These are phyloP conservation scores for Muscicapa adusta DNA, from an alignment of 2,113 vertebrate genomes.

Conservation along the genomic window DNA sequence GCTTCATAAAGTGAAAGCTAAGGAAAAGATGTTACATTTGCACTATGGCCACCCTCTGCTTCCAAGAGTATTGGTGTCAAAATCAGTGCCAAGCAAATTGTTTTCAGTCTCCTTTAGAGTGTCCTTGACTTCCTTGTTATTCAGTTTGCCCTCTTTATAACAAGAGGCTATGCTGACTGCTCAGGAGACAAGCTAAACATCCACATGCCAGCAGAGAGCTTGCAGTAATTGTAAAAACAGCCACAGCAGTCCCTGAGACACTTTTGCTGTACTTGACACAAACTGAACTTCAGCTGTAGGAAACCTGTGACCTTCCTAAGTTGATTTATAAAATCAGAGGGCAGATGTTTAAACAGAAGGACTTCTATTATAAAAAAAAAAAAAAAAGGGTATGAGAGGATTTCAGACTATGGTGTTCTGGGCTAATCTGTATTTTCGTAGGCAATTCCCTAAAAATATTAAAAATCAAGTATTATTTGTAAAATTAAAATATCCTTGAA, in stretches of 20 bases:
- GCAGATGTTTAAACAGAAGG: neutral
- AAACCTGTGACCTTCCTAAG: neutral
- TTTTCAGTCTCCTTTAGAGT: neutral
- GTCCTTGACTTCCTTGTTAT: neutral
- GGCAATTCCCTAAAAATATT: neutral
- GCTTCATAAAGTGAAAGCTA: neutral
- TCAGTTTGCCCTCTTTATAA: neutral
- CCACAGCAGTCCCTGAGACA: neutral
- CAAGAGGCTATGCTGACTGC: neutral
- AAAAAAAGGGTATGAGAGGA: neutral
- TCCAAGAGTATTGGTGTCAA: neutral
- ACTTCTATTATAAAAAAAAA: neutral
- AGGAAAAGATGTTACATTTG: neutral
- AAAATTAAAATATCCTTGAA: neutral
- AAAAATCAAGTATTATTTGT: neutral
- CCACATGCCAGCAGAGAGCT: neutral
- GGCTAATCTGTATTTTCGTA: neutral
- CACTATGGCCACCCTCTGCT: neutral
- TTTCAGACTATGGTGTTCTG: neutral
- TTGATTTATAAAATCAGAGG: neutral
- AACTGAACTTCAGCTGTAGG: neutral
- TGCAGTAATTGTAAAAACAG: neutral
- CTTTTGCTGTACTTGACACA: neutral
- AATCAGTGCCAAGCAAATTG: neutral
- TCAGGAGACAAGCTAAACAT: neutral